Evolutionary conservation across 2,888 invertebrate species (phyloP), one percentile per base, ranked within the genome.

Genomic region (Copidosoma aretas): DNA sequence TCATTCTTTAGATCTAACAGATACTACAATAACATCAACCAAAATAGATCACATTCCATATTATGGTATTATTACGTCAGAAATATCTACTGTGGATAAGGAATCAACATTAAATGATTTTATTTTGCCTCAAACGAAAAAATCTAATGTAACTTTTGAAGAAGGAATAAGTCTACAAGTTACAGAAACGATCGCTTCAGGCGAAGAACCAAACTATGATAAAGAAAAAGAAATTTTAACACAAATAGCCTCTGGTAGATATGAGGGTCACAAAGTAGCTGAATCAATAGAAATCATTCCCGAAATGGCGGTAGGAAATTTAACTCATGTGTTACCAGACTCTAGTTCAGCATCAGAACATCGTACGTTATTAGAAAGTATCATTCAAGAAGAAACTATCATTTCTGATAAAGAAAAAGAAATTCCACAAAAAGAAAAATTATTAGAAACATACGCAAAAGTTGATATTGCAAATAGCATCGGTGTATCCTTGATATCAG

Each of bases 381-480:
- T 90, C 52, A 85, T 88, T 74, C 86, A 85, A 73, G 86, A 86
- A 70, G 89, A 90, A 84, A 85, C 87, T 60, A 73, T 88, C 25
- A 78, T 85, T 8, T 85, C 87, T 52, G 91, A 91, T 82, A 87
- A 85, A 73, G 91, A 91, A 84, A 74, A 77, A 43, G 77, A 84
- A 68, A 82, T 83, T 56, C 61, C 60, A 1, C 77, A 79, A 19
- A 80, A 79, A 60, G 77, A 77, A 14, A 66, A 74, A 10, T 62
- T 78, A 14, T 73, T 75, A n/a, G 64, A 77, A 19, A 80, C 79
- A 49, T 80, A 77, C 10, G 84, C 82, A 15, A 79, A 79, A 57
- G 62, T 84, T 14, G 75, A 78, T 10, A 74, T 83, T 24, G 75
- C 67, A 10, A 81, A 81, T 68, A 76, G 74, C 39, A 75, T 80